Conservation (phyloP, 2,113 vertebrate genomes). For the Apteryx mantelli region DNA sequence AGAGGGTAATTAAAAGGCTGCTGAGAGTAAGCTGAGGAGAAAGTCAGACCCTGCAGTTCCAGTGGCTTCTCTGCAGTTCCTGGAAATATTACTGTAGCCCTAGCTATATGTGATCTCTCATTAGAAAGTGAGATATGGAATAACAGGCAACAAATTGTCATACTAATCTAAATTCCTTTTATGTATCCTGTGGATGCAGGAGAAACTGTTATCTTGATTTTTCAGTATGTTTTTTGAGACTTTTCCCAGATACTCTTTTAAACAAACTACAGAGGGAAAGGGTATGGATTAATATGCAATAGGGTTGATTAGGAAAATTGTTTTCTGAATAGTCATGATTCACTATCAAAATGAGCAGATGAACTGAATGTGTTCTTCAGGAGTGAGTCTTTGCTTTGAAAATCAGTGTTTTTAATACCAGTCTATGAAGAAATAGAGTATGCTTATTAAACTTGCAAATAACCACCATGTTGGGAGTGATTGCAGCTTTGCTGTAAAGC, state of each 20-base stretch:
- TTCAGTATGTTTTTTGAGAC: not conserved
- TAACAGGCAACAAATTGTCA: not conserved
- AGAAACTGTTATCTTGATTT: not conserved
- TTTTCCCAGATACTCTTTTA: not conserved
- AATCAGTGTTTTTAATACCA: not conserved
- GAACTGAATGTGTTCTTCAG: not conserved
- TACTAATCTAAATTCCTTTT: not conserved
- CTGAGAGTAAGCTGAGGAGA: not conserved
- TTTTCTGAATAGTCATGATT: not conserved
- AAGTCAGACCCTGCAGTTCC: not conserved
- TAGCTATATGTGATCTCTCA: fast-evolving
- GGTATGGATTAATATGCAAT: not conserved
- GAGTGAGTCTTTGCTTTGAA: not conserved
- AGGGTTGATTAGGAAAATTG: not conserved
- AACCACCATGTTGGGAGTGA: not conserved
- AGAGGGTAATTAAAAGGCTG: not conserved
- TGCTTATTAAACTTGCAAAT: not conserved
- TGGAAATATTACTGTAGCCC: not conserved
- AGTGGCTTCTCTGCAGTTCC: not conserved
- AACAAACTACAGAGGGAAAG: not conserved
- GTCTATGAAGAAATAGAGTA: not conserved
- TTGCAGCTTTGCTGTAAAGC: not conserved
- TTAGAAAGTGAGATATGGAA: not conserved
- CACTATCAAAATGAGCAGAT: not conserved
- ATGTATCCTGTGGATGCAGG: not conserved